Evolutionary conservation across 2,888 invertebrate genomes (phyloP).

Genomic region (Corbicula japonica): DNA sequence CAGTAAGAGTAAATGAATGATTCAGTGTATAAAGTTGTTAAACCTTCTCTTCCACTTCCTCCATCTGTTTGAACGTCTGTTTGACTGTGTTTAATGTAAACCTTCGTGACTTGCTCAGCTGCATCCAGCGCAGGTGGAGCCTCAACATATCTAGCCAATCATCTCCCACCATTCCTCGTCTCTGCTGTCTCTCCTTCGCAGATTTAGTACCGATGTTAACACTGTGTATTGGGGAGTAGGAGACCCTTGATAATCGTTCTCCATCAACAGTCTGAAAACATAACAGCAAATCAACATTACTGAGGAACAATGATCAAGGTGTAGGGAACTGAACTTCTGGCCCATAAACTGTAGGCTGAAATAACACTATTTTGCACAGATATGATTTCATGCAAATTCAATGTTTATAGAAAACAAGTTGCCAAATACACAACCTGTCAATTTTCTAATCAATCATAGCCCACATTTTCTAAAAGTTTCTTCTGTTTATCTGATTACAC

Average conservation of each 20-base stretch:
- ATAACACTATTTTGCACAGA: no score
- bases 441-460: no score
- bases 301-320: no score
- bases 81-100: constrained; percentile 74
- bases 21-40: no score
- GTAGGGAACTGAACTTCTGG: no score
- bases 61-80: constrained; percentile 60
- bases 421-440: no score
- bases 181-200: constrained; percentile 71
- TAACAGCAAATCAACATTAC: constrained; percentile 1
- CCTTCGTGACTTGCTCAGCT: constrained; percentile 67
- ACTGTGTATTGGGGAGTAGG: constrained; percentile 75
- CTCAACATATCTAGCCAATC: constrained; percentile 80
- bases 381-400: no score
- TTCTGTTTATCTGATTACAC: no score
- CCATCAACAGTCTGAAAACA: constrained; percentile 71
- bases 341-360: no score
- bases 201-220: constrained; percentile 78
- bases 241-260: constrained; percentile 76
- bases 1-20: no score
- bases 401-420: no score
- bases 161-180: constrained; percentile 67
- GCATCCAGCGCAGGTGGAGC: constrained; percentile 73
- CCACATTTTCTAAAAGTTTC: no score
- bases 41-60: constrained; percentile 45